Evolutionary conservation across 2,888 invertebrate species (phyloP).

Genomic region (Pseudococcus longispinus): DNA sequence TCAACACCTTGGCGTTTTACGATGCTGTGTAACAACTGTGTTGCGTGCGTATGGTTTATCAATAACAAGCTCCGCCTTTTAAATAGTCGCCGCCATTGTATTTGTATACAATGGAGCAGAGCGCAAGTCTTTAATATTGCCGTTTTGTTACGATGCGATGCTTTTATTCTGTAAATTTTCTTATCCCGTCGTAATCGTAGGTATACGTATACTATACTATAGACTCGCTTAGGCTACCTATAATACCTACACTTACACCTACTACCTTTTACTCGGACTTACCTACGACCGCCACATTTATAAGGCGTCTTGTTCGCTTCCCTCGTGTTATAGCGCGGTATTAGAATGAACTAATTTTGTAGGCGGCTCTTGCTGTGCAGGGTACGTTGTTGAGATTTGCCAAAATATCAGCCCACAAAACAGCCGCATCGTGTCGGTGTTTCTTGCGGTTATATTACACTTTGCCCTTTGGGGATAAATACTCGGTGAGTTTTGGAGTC

Average conservation of each 20-base stretch:
- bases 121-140: slow-evolving; percentile 48
- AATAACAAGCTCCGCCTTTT: slow-evolving; percentile 56
- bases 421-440: not conserved
- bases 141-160: not conserved
- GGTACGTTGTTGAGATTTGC: not conserved
- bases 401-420: not conserved
- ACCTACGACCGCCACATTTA: not conserved
- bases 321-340: not conserved
- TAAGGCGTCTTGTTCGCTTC: not conserved
- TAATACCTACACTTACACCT: no score
- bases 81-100: slow-evolving; percentile 55
- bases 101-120: slow-evolving; percentile 38
- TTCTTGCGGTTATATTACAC: not conserved
- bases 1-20: slow-evolving; percentile 19
- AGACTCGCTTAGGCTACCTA: no score
- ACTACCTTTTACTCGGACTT: no score
- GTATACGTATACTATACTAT: not conserved
- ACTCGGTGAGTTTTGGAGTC: not conserved
- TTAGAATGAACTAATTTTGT: slow-evolving; percentile 12
- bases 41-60: slow-evolving; percentile 48
- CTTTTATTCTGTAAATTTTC: slow-evolving; percentile 39
- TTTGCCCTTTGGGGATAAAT: not conserved
- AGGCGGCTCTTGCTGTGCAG: not conserved
- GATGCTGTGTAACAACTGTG: slow-evolving; percentile 3
- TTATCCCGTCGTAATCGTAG: not conserved